phyloP scores from a whole-genome alignment of 2,888 invertebrate genomes.

The Hoplodrina ambigua region DNA sequence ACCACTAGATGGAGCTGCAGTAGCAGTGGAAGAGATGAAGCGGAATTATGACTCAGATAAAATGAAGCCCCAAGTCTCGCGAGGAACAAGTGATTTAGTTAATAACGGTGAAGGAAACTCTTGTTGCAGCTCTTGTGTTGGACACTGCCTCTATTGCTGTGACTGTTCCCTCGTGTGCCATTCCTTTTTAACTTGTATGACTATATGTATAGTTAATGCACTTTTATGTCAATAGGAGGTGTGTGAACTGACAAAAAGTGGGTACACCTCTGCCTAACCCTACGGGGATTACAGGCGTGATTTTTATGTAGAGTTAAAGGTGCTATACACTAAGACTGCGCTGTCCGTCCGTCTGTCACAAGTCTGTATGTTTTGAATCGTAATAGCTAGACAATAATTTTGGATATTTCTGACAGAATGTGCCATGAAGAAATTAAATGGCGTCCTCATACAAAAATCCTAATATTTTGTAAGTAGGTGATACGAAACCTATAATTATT shows the following conservation, averaged over 20 bases:
- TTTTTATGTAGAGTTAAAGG: too few species aligned
- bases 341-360: too few species aligned
- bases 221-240: conserved; percentile 8
- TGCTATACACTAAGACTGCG: too few species aligned
- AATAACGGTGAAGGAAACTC: background rate
- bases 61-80: background rate
- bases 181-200: conserved; percentile 30
- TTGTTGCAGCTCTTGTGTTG: conserved; percentile 28
- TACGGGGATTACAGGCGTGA: too few species aligned
- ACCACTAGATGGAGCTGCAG: background rate
- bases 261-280: too few species aligned
- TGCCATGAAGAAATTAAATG: too few species aligned
- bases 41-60: background rate
- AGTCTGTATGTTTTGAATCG: too few species aligned
- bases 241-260: background rate
- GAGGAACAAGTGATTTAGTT: background rate
- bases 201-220: conserved; percentile 30
- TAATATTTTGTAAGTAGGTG: too few species aligned
- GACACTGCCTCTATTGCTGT: conserved; percentile 43
- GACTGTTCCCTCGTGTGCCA: conserved; percentile 43
- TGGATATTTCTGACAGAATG: too few species aligned
- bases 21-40: background rate
- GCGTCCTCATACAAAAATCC: too few species aligned
- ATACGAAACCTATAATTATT: too few species aligned
- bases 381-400: too few species aligned